These are phyloP conservation scores for Calliscelio sp. DNA, from an alignment of 2,888 invertebrate genomes.

Conservation along the genomic window DNA sequence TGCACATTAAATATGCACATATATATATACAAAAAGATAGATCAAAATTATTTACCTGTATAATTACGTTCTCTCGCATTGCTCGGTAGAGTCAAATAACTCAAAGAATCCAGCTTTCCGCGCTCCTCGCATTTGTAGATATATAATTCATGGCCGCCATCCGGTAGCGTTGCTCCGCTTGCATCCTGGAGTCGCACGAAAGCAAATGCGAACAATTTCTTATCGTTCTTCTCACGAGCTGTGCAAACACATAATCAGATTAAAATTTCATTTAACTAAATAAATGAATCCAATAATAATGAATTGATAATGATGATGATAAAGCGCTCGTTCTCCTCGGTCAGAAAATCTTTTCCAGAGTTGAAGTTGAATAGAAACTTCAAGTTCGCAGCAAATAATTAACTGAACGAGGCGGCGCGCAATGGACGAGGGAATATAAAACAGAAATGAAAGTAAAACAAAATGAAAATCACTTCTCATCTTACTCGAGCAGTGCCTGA, in stretches of 20 bases:
- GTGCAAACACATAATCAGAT: slow-evolving; percentile 48
- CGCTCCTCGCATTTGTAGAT: slow-evolving; percentile 97
- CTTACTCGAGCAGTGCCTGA: slow-evolving; percentile 97
- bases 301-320: no score
- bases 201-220: slow-evolving; percentile 96
- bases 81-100: slow-evolving; percentile 86
- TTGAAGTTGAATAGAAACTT: no score
- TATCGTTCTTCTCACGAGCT: slow-evolving; percentile 96
- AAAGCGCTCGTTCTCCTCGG: no score
- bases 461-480: slow-evolving; percentile 76
- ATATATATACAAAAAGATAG: neutral
- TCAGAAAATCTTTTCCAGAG: no score
- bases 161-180: slow-evolving; percentile 95
- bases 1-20: no score
- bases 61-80: slow-evolving; percentile 83
- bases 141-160: slow-evolving; percentile 95
- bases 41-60: slow-evolving; percentile 76
- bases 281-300: neutral
- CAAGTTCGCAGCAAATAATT: slow-evolving; percentile 1
- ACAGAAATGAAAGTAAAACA: slow-evolving; percentile 52
- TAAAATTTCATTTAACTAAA: neutral
- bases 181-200: slow-evolving; percentile 96
- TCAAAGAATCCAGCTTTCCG: slow-evolving; percentile 88
- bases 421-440: slow-evolving; percentile 20
- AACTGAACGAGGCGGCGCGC: slow-evolving; percentile 16